These are phyloP conservation scores for Stenopsyche tienmushanensis DNA, from an alignment of 1,140 invertebrate species.

Conservation along the genomic window DNA sequence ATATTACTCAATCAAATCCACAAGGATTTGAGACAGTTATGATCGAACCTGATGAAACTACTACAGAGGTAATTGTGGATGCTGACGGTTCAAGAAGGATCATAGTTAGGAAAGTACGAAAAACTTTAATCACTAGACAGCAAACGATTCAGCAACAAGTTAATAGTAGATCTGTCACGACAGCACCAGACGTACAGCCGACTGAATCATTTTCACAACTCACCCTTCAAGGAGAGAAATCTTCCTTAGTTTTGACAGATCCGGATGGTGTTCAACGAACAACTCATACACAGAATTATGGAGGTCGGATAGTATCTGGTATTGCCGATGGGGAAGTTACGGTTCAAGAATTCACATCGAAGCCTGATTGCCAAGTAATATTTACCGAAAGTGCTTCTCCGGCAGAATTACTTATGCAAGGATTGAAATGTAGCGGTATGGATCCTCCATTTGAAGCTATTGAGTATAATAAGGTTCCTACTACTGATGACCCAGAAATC, in stretches of 20 bases:
- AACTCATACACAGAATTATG: constrained; percentile 61
- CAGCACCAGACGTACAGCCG: constrained; percentile 51
- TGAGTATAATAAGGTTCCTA: constrained; percentile 32
- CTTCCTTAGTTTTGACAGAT: constrained; percentile 60
- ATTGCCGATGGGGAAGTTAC: constrained; percentile 61
- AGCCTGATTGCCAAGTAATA: constrained; percentile 58
- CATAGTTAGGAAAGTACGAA: constrained; percentile 68
- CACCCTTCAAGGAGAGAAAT: constrained; percentile 63
- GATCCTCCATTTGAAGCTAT: constrained; percentile 48
- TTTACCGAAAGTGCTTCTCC: constrained; percentile 57
- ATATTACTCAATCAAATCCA: constrained; percentile 66
- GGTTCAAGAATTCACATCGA: constrained; percentile 64
- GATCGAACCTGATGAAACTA: constrained; percentile 74
- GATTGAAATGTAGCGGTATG: constrained; percentile 57
- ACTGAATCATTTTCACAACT: constrained; percentile 67
- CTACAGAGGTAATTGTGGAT: constrained; percentile 76
- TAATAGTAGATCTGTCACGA: constrained; percentile 45
- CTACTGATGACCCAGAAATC: constrained; percentile 45
- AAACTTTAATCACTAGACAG: constrained; percentile 58
- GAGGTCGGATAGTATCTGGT: constrained; percentile 62
- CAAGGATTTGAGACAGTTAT: constrained; percentile 77
- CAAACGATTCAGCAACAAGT: constrained; percentile 56
- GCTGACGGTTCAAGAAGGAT: constrained; percentile 79
- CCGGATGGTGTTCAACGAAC: constrained; percentile 64
- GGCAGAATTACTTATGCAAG: constrained; percentile 56